These are phyloP conservation scores for Bubalus kerabau DNA, from an alignment of 2,113 vertebrate species.

Conservation along the genomic window DNA sequence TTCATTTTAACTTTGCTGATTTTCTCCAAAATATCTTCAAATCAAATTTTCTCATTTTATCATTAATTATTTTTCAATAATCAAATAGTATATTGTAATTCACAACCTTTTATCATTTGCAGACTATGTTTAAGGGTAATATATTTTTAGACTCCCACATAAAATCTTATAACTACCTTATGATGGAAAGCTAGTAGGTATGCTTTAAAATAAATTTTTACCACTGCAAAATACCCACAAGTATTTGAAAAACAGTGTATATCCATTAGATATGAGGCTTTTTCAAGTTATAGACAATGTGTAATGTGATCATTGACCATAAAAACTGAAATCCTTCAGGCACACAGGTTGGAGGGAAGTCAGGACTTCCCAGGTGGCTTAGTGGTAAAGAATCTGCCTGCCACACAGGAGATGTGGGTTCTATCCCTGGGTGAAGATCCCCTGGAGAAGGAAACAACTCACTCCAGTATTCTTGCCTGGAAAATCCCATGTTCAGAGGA, in stretches of 20 bases:
- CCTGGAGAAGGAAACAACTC: neutral
- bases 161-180: neutral
- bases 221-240: neutral
- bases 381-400: neutral
- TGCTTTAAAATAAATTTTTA: conserved; percentile 8
- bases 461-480: neutral
- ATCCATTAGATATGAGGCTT: neutral
- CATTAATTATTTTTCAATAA: neutral
- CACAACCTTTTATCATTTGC: neutral
- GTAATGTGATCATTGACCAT: neutral
- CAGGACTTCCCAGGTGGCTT: neutral
- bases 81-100: neutral
- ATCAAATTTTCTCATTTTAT: neutral
- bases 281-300: neutral
- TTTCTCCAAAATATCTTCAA: neutral
- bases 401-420: neutral
- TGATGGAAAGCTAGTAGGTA: neutral
- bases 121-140: neutral
- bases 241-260: neutral
- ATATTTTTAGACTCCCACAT: neutral
- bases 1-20: neutral
- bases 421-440: neutral
- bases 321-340: neutral
- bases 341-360: neutral
- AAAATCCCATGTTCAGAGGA: neutral